Percentiles rank a stretch among this genome's conserved stretches.
These are phyloP conservation scores for Schizaphis graminum DNA, from an alignment of 2,888 invertebrate genomes.

Conservation along the genomic window DNA sequence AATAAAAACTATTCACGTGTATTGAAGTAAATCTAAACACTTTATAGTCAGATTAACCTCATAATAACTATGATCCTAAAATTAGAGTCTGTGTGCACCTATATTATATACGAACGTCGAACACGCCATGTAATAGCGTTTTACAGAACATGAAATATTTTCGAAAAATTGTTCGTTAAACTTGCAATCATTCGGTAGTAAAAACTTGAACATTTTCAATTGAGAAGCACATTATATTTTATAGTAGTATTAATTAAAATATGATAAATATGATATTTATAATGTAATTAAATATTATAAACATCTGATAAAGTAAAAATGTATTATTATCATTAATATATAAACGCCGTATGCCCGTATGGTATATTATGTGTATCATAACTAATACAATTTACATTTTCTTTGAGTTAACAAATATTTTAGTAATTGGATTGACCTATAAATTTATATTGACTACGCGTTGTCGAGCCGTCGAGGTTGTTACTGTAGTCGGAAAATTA, in stretches of 20 bases:
- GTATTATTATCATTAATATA: background rate
- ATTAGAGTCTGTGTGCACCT: background rate
- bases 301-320: background rate
- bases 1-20: background rate
- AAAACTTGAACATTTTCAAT: background rate
- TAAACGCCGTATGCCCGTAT: background rate
- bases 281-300: background rate
- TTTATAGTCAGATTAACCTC: background rate
- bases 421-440: background rate
- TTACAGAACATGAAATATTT: background rate
- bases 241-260: background rate
- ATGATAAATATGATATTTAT: too few relatives aligned
- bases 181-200: background rate
- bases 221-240: background rate
- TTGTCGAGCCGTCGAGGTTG: background rate
- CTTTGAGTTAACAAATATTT: background rate
- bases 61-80: background rate
- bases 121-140: background rate
- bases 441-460: background rate
- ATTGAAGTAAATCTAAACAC: background rate
- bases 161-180: background rate
- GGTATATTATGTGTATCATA: background rate
- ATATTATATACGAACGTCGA: background rate
- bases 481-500: background rate
- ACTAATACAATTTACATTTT: background rate